Evolutionary conservation across 2,797 vertebrate species (phyloP).

Genomic region (Zenarchopterus dispar): DNA sequence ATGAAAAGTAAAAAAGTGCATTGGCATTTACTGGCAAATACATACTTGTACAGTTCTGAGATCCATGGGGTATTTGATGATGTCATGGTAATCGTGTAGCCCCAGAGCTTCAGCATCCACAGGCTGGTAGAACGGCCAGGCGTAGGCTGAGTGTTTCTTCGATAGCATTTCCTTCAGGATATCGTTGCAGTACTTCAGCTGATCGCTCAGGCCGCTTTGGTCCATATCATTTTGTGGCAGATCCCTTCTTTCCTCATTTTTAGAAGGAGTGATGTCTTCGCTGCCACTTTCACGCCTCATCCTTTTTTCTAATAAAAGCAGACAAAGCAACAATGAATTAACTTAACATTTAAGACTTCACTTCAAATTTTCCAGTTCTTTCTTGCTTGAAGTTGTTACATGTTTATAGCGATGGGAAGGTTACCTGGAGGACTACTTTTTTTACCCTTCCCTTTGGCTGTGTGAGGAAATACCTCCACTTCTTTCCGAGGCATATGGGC

Average conservation of each 20-base stretch:
- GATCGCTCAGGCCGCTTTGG: slow-evolving; percentile 82
- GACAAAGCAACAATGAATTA: slow-evolving; percentile 64
- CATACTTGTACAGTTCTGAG: slow-evolving; percentile 94
- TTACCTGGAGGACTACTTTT: slow-evolving; percentile 76
- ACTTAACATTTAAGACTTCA: too few relatives aligned
- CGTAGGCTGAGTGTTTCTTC: slow-evolving; percentile 90
- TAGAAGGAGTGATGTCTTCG: slow-evolving; percentile 83
- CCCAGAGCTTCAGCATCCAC: slow-evolving; percentile 92
- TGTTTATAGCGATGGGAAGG: not conserved
- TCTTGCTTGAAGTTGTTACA: not conserved
- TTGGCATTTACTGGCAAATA: not conserved
- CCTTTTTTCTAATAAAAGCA: slow-evolving; percentile 81
- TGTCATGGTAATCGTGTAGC: slow-evolving; percentile 95
- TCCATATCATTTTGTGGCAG: slow-evolving; percentile 77
- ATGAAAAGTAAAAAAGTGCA: not conserved
- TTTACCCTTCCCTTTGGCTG: slow-evolving; percentile 88
- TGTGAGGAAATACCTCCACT: slow-evolving; percentile 86
- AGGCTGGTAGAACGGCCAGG: slow-evolving; percentile 97
- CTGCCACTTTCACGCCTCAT: slow-evolving; percentile 82
- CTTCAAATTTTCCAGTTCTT: not conserved
- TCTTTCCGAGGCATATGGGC: slow-evolving; percentile 92
- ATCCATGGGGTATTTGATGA: slow-evolving; percentile 98
- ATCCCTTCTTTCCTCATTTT: slow-evolving; percentile 83
- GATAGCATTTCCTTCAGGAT: slow-evolving; percentile 96
- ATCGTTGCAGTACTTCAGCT: slow-evolving; percentile 89